Base-by-base conservation (phyloP, 64 coral and sea anemone species). In the Montipora capricornis region DNA sequence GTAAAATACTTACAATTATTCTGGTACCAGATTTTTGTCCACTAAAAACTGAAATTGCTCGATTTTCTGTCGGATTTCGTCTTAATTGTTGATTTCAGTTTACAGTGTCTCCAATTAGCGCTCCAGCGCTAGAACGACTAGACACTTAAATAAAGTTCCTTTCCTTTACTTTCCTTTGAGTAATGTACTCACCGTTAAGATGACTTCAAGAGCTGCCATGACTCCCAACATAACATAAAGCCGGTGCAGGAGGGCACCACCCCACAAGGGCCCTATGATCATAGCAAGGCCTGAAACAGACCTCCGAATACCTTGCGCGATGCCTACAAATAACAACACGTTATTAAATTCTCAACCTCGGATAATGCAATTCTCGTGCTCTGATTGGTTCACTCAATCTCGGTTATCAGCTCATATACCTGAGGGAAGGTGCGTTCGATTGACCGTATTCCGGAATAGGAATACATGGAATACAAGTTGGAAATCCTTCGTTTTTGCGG, bases 191-290 rank as follows among this genome's bases (percentile, higher is more conserved):
- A 99, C 97, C 84, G 89, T 84, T 57, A 94, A 92, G 44, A 99
- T 92, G 47, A 60, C 92, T 47, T 96, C 78, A 17, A 99, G 87
- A n/a, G 75, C 97, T 51, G 92, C 59, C 95, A 99, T 92, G 7
- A 99, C 97, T 20, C 71, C 82, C 22, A 99, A 68, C 87, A 96
- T 93, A 4, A 92, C 37, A 44, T 86, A 96, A 20, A 96, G 75
- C 20, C 74, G 77, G 59, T 81, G 50, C 24, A 74, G 80, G 12
- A 99, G 97, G 1, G 95, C 93, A 51, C 79, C 97, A 48, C 97
- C 97, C 97, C 97, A 99, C 66, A 99, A 66, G 62, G 97, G 92
- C 3, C 97, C 97, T 55, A 99, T 75, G 53, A 99, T 99, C 66
- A 87, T 96, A 16, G 91, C 97, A 44, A 99, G 77, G 7, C 97